phyloP scores from a whole-genome alignment of 2,113 vertebrate genomes.

The Sigmodon hispidus region DNA sequence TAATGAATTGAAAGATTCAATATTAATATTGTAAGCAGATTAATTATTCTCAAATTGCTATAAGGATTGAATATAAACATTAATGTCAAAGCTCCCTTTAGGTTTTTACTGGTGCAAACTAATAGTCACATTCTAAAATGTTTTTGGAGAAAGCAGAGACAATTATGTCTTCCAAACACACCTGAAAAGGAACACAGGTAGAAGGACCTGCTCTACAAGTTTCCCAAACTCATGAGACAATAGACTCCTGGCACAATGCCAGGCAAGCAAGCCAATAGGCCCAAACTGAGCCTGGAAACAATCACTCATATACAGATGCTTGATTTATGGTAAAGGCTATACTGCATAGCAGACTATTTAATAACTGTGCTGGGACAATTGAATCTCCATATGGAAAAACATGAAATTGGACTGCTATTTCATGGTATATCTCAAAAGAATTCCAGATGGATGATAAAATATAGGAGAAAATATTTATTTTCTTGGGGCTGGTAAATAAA shows the following conservation, averaged over 20 bases:
- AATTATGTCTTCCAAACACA: constrained; percentile 19
- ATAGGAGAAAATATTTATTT: constrained; percentile 42
- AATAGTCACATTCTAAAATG: constrained; percentile 47
- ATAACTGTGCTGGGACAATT: constrained; percentile 4
- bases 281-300: neutral
- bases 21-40: constrained; percentile 37
- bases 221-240: constrained; percentile 30
- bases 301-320: neutral
- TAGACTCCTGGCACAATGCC: neutral
- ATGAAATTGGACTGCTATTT: constrained; percentile 42
- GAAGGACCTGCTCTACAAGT: constrained; percentile 22
- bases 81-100: constrained; percentile 53
- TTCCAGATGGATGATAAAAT: constrained; percentile 45
- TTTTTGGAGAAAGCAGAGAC: constrained; percentile 33
- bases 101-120: neutral
- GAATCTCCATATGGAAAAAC: constrained; percentile 18
- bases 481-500: constrained; percentile 35
- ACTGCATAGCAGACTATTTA: neutral
- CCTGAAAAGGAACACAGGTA: neutral
- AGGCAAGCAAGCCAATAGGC: constrained; percentile 1
- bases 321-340: constrained; percentile 26
- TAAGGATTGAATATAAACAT: constrained; percentile 43
- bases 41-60: constrained; percentile 50
- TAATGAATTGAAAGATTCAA: constrained; percentile 49
- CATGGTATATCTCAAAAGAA: neutral